A percentile compares a stretch with the other conserved stretches of the same genome.
Conservation (phyloP, 1,140 invertebrate genomes). For the Penaeus indicus region DNA sequence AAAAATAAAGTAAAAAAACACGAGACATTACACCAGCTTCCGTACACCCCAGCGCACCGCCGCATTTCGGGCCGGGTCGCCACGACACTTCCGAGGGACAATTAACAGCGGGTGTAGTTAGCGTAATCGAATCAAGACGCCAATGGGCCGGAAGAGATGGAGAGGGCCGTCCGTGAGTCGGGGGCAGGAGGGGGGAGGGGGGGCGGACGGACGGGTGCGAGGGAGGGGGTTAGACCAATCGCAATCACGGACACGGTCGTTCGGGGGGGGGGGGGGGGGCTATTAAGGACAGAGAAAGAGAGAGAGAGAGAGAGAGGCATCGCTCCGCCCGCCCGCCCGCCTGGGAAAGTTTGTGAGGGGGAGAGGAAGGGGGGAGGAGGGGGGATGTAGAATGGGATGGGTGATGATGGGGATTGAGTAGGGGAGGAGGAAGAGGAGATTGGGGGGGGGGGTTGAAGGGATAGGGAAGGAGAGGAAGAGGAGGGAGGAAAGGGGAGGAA, state of each 20-base stretch:
- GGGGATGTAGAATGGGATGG: background rate
- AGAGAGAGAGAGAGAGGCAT: constrained; percentile 29
- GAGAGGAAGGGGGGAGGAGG: constrained; percentile 1
- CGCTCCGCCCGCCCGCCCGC: too few species aligned
- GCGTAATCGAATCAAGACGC: background rate
- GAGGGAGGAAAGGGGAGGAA: background rate
- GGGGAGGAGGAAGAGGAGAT: too few species aligned
- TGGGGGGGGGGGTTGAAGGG: background rate
- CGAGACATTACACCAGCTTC: background rate
- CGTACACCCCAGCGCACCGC: background rate
- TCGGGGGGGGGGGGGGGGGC: too few species aligned
- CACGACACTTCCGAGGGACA: background rate
- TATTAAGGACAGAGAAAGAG: background rate
- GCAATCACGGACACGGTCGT: background rate
- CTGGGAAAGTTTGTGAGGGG: too few species aligned
- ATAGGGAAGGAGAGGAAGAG: background rate
- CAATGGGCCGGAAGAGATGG: background rate
- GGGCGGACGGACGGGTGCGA: too few species aligned
- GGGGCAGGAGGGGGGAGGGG: too few species aligned
- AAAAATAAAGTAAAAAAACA: background rate
- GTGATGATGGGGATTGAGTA: too few species aligned
- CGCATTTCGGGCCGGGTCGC: background rate
- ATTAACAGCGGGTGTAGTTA: background rate
- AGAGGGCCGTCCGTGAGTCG: too few species aligned
- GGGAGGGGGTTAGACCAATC: background rate